Evolutionary conservation across 2,113 vertebrate species (phyloP), one percentile per base, ranked within the genome.

Genomic region (Mesocricetus auratus): DNA sequence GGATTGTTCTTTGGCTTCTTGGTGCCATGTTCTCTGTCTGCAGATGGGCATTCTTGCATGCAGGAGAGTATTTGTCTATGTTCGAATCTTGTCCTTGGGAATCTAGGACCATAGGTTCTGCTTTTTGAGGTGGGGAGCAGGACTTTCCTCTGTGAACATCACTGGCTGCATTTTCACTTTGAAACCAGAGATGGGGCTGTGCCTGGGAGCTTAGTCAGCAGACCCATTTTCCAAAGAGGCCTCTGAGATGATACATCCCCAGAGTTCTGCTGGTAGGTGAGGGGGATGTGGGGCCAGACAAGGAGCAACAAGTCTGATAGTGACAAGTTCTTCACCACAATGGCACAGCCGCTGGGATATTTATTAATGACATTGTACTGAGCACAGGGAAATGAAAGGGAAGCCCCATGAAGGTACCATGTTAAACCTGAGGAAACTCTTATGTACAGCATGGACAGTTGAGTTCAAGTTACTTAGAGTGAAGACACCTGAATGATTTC

Each of bases 221-320:
- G 1, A 10, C 24, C 56, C 58, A 62, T 56, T 88, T 88, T 77
- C 79, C 53, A 64, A 50, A 96, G 47, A 64, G 1, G 0, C 15
- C 39, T 53, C 73, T 91, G 33, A 50, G 26, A 81, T 26, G 21
- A 50, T 15, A 22, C 33, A 42, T 66, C 36, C 2, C 24, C 13
- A 62, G 26, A 12, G n/a, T 15, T 50, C 33, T 64, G 60, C 83
- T 87, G 90, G 89, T 21, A 31, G 13, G 73, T 31, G 4, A 11
- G 39, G 39, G 60, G 36, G 39, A 60, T 17, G 3, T 0, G 1
- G 36, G 22, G 45, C 0, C 1, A 60, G 8, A 39, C 15, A 77
- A 73, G 42, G 42, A 64, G 56, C 29, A 1, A 58, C 3, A 26
- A 7, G 33, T 50, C 12, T 12, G 56, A 53, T 4, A 56, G 90